Evolutionary conservation across 64 coral and sea anemone species (phyloP).

Genomic region (Astreopora myriophthalma): DNA sequence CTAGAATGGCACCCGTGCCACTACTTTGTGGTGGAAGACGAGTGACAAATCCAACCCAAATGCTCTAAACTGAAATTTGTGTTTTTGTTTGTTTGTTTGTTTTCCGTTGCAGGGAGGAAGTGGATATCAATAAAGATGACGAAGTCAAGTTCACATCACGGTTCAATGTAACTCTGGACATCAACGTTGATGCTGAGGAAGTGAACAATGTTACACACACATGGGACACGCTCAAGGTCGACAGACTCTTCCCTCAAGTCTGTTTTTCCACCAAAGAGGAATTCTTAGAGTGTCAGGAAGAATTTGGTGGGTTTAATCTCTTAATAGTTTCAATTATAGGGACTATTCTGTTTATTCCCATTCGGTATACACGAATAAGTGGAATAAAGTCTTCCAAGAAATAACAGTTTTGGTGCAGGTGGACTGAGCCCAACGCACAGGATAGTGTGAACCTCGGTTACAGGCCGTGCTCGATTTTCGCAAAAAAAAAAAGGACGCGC

Average conservation of each 20-base stretch:
- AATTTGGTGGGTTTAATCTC: constrained; percentile 75
- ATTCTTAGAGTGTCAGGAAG: constrained; percentile 95
- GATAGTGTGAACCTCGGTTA: too few species aligned
- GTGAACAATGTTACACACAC: constrained; percentile 66
- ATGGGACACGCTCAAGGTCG: constrained; percentile 82
- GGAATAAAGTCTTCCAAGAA: too few species aligned
- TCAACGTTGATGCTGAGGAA: constrained; percentile 80
- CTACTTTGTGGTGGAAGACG: too few species aligned
- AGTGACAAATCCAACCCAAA: too few species aligned
- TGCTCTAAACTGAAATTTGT: too few species aligned
- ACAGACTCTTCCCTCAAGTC: constrained; percentile 74
- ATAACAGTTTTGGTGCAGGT: too few species aligned
- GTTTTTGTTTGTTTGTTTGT: not conserved
- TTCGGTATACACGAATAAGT: not conserved
- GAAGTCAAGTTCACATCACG: constrained; percentile 72
- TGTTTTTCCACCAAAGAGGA: constrained; percentile 96
- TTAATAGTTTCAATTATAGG: not conserved
- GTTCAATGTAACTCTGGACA: constrained; percentile 85
- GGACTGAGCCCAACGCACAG: too few species aligned
- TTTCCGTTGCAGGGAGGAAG: constrained; percentile 66
- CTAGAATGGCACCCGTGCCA: too few species aligned
- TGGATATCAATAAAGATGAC: constrained; percentile 87
- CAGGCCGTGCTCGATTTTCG: too few species aligned
- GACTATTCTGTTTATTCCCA: not conserved
- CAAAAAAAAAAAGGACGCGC: too few species aligned